phyloP scores from a whole-genome alignment of 2,113 vertebrate genomes.

The Cochlearius cochlearius region DNA sequence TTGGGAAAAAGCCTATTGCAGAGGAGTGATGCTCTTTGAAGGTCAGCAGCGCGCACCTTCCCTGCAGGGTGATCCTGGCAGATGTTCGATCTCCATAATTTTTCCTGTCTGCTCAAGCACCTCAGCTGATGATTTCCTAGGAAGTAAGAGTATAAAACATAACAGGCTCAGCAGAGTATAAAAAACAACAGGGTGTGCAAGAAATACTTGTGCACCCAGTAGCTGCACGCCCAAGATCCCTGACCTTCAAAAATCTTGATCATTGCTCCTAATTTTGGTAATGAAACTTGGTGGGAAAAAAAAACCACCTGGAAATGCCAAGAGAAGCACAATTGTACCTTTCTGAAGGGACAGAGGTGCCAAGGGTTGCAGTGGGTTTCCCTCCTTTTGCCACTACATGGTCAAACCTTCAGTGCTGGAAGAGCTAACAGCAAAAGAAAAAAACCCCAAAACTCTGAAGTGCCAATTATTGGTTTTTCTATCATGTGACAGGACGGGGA shows the following conservation, averaged over 20 bases:
- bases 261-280: neutral
- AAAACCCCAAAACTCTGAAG: neutral
- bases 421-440: neutral
- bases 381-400: accelerated
- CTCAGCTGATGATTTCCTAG: neutral
- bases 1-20: neutral
- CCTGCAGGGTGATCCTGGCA: neutral
- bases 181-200: neutral
- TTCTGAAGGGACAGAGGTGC: neutral
- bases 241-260: neutral
- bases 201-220: neutral
- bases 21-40: neutral
- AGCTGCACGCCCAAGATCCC: neutral
- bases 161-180: neutral
- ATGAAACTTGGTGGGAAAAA: neutral
- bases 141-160: neutral
- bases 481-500: accelerated
- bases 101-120: neutral
- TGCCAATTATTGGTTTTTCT: neutral
- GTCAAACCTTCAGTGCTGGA: neutral
- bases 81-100: neutral
- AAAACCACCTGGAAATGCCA: neutral
- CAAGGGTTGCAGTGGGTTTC: neutral
- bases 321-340: neutral
- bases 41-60: neutral